Base-by-base conservation (phyloP, 92 coral and sea anemone genomes). In the Pocillopora grandis region DNA sequence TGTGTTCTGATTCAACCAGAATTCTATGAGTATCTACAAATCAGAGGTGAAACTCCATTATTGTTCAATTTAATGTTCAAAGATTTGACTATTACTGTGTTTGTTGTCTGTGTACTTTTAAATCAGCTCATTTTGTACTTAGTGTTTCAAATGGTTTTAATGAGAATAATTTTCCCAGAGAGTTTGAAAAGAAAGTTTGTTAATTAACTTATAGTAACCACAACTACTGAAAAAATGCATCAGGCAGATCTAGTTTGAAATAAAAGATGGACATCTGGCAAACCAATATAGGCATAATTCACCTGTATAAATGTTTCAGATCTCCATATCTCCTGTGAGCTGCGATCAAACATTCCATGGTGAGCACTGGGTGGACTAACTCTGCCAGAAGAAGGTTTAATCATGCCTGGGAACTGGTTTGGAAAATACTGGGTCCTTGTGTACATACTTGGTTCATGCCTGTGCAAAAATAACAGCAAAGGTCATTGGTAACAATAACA, bases 1-100 rank as follows among this genome's bases (percentile, higher is more conserved):
- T 31, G 95, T 91, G 76, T 90, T 94, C 75, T 94, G 99, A 72
- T 94, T 96, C 75, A 96, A 85, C 99, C 99, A 96, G 76, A 96
- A 92, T 81, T 96, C 99, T 55, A 85, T 83, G 36, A 96, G 85
- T 37, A 96, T 89, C 99, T 96, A 87, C 58, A 67, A 72, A 42
- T 81, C 33, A 36, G 35, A 59, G 15, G 59, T 70, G 7, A 35
- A 1, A 59, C 15, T 12, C 36, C 13, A 33, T 35, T 5, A 15
- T 10, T 5, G 0, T 3, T 66, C 33, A n/a, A 7, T 23, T 42
- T 42, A 42, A 42, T 42, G 52, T 42, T 27, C 31, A 27, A 27
- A 27, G 31, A 27, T 27, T 27, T 27, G 31, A 27, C 1, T 27
- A 0, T 27, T 42, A 42, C 52, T 42, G 49, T 7, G 49, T 42